phyloP scores from a whole-genome alignment of 2,888 invertebrate genomes.

The Plagodis dolabraria region DNA sequence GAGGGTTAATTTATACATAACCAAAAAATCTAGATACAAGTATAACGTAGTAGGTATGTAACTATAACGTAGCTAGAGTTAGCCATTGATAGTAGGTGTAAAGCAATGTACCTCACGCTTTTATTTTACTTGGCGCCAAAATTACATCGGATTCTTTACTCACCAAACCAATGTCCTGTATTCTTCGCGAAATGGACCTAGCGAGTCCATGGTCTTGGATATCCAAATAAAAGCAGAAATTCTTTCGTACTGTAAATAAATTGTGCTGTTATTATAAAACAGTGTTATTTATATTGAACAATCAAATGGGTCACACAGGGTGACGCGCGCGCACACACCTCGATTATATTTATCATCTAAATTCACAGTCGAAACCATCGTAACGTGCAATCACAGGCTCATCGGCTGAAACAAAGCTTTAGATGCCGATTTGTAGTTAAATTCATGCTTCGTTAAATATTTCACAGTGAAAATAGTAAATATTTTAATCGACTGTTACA shows the following conservation, averaged over 20 bases:
- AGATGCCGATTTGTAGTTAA: conserved; percentile 4
- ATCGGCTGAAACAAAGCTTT: conserved; percentile 29
- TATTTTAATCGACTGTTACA: conserved; percentile 20
- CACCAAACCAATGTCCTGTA: conserved; percentile 90
- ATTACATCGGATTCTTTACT: conserved; percentile 54
- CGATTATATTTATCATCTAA: conserved; percentile 78
- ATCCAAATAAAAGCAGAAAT: conserved; percentile 91
- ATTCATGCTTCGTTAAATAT: conserved; percentile 1
- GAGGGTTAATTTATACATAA: conserved; percentile 45
- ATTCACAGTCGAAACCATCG: conserved; percentile 79
- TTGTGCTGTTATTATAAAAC: too few species aligned
- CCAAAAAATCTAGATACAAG: conserved; percentile 45
- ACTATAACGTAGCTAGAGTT: not conserved
- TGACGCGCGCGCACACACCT: conserved; percentile 60
- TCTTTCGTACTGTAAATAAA: conserved; percentile 78
- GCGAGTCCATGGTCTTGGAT: conserved; percentile 88
- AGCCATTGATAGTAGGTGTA: not conserved
- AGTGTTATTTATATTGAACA: not conserved
- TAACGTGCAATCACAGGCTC: conserved; percentile 33
- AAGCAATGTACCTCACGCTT: not conserved
- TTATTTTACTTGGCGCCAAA: conserved; percentile 60
- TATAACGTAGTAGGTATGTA: not conserved
- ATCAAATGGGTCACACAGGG: conserved; percentile 45
- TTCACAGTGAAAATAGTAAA: conserved; percentile 38
- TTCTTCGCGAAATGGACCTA: conserved; percentile 87